Conservation (phyloP, 2,113 vertebrate species). For the Copsychus sechellarum region DNA sequence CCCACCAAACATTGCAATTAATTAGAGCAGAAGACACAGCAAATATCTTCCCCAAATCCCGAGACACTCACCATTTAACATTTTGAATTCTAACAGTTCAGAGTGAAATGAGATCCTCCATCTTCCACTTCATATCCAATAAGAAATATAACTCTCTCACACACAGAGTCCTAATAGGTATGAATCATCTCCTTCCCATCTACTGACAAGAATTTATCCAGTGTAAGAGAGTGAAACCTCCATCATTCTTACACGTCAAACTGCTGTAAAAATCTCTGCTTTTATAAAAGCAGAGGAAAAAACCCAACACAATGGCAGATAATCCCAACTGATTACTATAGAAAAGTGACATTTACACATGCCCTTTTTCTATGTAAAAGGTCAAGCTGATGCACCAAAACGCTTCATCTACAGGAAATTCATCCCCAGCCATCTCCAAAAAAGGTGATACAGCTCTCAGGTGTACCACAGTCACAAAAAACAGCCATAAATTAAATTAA, state of each 20-base stretch:
- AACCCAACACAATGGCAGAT: neutral
- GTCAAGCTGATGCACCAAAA: constrained; percentile 10
- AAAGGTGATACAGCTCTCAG: neutral
- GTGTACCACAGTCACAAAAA: neutral
- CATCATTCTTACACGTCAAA: neutral
- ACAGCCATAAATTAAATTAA: neutral
- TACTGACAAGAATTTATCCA: neutral
- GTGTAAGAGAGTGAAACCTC: neutral
- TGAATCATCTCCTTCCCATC: neutral
- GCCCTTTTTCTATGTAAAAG: constrained; percentile 17
- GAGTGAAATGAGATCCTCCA: neutral
- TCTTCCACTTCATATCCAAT: neutral
- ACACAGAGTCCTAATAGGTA: neutral
- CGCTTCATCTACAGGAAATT: neutral
- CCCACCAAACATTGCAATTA: neutral
- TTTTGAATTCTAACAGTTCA: neutral
- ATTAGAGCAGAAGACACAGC: neutral
- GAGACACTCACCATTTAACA: neutral
- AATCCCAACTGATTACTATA: neutral
- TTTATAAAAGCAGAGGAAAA: neutral
- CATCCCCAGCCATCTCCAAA: neutral
- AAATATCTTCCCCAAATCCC: neutral
- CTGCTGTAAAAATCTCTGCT: neutral
- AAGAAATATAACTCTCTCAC: neutral
- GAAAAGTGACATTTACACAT: constrained; percentile 20